Conservation (phyloP, 2,888 invertebrate genomes). For the Caradrina clavipalpis region DNA sequence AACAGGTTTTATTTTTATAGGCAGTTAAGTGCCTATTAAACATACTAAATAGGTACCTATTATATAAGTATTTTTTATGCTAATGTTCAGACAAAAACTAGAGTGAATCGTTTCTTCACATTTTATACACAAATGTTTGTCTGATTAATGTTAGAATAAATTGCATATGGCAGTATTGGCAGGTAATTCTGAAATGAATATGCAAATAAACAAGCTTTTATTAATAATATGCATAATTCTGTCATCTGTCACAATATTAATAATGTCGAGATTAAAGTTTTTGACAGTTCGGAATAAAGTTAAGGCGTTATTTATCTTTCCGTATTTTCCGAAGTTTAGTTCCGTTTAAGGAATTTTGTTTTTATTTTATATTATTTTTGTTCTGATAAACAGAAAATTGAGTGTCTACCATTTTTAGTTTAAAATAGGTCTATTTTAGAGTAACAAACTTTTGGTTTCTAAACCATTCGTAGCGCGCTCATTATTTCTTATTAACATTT, state of each 20-base stretch:
- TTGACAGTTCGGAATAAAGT: constrained; percentile 5
- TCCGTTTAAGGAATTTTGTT: neutral
- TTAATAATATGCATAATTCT: constrained; percentile 42
- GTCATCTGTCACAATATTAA: constrained; percentile 37
- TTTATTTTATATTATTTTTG: neutral
- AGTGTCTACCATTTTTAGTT: neutral
- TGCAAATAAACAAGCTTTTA: constrained; percentile 54
- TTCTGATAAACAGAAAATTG: neutral
- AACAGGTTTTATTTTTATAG: neutral
- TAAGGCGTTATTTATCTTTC: neutral
- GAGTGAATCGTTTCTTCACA: constrained; percentile 14
- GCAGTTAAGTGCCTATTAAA: neutral
- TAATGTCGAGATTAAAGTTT: constrained; percentile 15
- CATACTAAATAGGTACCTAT: neutral
- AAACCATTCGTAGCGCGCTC: neutral
- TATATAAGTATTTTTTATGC: neutral
- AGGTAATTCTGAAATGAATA: constrained; percentile 42
- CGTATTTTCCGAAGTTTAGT: neutral
- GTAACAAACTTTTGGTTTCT: neutral
- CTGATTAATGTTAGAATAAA: constrained; percentile 48
- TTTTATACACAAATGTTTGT: constrained; percentile 26
- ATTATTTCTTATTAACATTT: neutral
- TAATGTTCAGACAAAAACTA: neutral
- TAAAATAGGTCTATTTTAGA: neutral
- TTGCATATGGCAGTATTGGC: constrained; percentile 29